These are phyloP conservation scores for Exaiptasia diaphana DNA, from an alignment of 64 coral and sea anemone species.

Conservation along the genomic window DNA sequence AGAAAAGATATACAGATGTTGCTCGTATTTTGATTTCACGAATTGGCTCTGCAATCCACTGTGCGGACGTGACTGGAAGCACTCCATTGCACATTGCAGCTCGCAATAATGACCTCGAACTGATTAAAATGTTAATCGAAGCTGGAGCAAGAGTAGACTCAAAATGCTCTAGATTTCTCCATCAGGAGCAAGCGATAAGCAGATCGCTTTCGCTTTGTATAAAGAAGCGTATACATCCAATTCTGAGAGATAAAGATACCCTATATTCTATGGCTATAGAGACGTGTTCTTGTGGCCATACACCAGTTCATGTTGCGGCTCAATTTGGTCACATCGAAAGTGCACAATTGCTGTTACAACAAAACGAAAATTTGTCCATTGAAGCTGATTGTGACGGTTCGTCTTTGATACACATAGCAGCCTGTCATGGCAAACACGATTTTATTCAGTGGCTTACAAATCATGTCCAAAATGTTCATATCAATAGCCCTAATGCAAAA, in stretches of 20 bases:
- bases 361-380: not conserved
- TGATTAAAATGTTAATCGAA: not conserved
- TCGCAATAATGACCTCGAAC: not conserved
- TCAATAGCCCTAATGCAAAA: no score
- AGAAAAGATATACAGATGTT: slow-evolving; percentile 2
- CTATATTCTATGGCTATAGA: not conserved
- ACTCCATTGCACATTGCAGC: slow-evolving; percentile 38
- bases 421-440: slow-evolving; percentile 58
- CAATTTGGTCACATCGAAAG: slow-evolving; percentile 11
- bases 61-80: slow-evolving; percentile 22
- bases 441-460: no score
- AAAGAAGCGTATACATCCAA: not conserved
- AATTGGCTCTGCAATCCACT: not conserved
- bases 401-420: slow-evolving; percentile 39
- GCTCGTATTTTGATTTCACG: not conserved
- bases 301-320: slow-evolving; percentile 30
- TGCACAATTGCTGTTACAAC: not conserved
- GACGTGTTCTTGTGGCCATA: not conserved
- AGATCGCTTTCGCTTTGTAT: not conserved
- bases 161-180: slow-evolving; percentile 8
- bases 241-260: not conserved
- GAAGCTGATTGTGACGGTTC: not conserved
- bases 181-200: not conserved
- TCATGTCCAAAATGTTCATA: no score
- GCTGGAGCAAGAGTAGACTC: not conserved